phyloP scores from a whole-genome alignment of 2,888 invertebrate species.

The Drosophila affinis region DNA sequence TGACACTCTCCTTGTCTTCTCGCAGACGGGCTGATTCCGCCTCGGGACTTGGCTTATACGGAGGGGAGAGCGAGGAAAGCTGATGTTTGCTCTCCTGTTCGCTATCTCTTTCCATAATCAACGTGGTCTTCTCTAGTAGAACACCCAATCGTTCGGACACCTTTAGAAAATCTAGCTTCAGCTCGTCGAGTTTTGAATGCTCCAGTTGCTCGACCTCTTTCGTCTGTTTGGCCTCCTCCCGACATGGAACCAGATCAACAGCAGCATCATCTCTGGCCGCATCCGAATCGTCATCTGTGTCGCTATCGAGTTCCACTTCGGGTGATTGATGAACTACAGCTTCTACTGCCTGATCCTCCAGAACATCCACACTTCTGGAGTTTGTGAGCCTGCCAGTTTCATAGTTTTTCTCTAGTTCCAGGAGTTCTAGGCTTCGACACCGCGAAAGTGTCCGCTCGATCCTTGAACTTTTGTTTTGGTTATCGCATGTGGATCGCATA shows the following conservation, averaged over 20 bases:
- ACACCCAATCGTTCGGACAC: constrained; percentile 81
- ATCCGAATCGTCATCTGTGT: constrained; percentile 52
- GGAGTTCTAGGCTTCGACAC: constrained; percentile 89
- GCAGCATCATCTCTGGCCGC: constrained; percentile 15
- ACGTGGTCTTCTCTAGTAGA: constrained; percentile 79
- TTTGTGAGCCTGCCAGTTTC: constrained; percentile 66
- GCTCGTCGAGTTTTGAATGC: constrained; percentile 67
- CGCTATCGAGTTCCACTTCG: constrained; percentile 48
- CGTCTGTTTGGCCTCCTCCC: background rate
- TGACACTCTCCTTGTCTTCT: constrained; percentile 57
- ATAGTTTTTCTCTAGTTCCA: constrained; percentile 84
- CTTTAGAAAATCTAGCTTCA: constrained; percentile 74
- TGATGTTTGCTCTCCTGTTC: constrained; percentile 59
- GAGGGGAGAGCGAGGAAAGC: constrained; percentile 50
- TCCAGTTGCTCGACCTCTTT: constrained; percentile 29
- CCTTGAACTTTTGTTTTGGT: constrained; percentile 84
- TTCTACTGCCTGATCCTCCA: constrained; percentile 75
- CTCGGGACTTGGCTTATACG: constrained; percentile 27
- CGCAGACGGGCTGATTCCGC: constrained; percentile 31
- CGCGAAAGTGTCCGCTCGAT: constrained; percentile 86
- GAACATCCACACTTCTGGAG: constrained; percentile 85
- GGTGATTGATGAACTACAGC: constrained; percentile 54
- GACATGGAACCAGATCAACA: background rate
- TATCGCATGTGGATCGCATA: constrained; percentile 86
- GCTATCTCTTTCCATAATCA: constrained; percentile 81